Percentiles rank a stretch among this genome's conserved stretches.
Conservation (phyloP, 1,140 invertebrate genomes). For the Drosophila sp. region DNA sequence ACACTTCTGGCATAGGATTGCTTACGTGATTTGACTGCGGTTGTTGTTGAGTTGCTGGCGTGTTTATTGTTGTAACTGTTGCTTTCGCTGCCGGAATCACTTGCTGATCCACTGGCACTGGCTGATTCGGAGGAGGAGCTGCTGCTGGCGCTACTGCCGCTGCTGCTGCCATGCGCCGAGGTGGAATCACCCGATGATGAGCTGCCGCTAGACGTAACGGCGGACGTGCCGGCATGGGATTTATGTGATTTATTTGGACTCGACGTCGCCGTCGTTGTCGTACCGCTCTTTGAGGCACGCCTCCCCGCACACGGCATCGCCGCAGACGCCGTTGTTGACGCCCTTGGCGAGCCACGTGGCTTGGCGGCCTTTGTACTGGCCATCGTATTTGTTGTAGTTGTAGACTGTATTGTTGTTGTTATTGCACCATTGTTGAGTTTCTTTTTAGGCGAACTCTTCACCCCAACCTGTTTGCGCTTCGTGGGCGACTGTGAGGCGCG, state of each 20-base stretch:
- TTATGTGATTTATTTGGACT: conserved; percentile 55
- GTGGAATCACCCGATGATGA: conserved; percentile 79
- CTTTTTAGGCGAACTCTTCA: conserved; percentile 70
- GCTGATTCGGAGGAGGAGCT: conserved; percentile 30
- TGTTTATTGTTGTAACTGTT: conserved; percentile 19
- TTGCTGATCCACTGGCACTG: conserved; percentile 55
- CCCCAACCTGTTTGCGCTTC: conserved; percentile 62
- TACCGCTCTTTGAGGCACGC: conserved; percentile 76
- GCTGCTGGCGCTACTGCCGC: conserved; percentile 35
- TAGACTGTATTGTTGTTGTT: conserved; percentile 51
- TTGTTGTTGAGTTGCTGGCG: neutral
- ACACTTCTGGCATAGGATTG: conserved; percentile 69
- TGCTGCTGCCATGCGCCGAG: conserved; percentile 59
- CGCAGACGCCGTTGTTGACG: conserved; percentile 48
- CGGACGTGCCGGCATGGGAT: conserved; percentile 55
- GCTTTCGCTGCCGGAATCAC: conserved; percentile 66
- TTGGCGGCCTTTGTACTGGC: conserved; percentile 50
- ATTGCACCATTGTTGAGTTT: conserved; percentile 80
- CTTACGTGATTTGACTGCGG: conserved; percentile 49
- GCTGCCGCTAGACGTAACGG: conserved; percentile 74
- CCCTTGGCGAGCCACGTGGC: conserved; percentile 43
- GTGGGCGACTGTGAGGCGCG: conserved; percentile 72
- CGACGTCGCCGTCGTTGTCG: conserved; percentile 68
- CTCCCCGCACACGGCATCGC: conserved; percentile 68
- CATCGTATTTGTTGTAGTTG: conserved; percentile 44